phyloP scores from a whole-genome alignment of 2,113 vertebrate genomes.

The Triplophysa dalaica region DNA sequence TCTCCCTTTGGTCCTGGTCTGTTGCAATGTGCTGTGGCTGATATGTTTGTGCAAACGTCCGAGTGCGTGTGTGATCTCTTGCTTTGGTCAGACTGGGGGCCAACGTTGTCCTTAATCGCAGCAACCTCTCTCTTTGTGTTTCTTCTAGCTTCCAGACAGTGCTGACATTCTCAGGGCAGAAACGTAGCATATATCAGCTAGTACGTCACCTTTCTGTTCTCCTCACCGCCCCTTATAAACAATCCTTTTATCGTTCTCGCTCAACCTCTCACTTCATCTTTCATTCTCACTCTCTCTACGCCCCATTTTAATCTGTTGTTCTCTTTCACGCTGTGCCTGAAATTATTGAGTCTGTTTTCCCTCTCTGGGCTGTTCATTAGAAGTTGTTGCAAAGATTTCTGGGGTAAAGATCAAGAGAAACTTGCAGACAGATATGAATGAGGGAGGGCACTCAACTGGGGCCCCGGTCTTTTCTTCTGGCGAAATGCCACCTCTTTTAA shows the following conservation, averaged over 20 bases:
- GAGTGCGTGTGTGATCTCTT: neutral
- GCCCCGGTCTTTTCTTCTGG: neutral
- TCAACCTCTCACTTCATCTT: constrained; percentile 7
- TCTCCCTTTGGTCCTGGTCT: constrained; percentile 25
- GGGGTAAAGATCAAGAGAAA: constrained; percentile 63
- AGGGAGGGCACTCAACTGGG: neutral
- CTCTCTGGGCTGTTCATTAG: constrained; percentile 69
- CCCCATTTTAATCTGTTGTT: constrained; percentile 28
- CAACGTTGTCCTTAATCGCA: constrained; percentile 15
- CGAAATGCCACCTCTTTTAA: constrained; percentile 20
- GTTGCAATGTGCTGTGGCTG: constrained; percentile 30
- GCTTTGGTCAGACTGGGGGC: constrained; percentile 25
- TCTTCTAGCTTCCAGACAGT: constrained; percentile 7
- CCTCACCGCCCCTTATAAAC: neutral
- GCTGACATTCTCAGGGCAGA: constrained; percentile 30
- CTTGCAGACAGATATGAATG: constrained; percentile 27
- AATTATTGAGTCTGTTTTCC: neutral
- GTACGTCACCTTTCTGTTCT: constrained; percentile 16
- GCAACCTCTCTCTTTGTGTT: neutral
- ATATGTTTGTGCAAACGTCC: constrained; percentile 21
- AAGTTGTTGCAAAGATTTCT: constrained; percentile 64
- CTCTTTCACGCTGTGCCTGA: neutral
- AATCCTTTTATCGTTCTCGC: constrained; percentile 7
- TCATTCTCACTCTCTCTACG: neutral
- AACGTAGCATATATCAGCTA: constrained; percentile 15